A percentile compares a stretch with the other conserved stretches of the same genome.
phyloP scores from a whole-genome alignment of 2,888 invertebrate species.

The Hirtodrosophila duncani region DNA sequence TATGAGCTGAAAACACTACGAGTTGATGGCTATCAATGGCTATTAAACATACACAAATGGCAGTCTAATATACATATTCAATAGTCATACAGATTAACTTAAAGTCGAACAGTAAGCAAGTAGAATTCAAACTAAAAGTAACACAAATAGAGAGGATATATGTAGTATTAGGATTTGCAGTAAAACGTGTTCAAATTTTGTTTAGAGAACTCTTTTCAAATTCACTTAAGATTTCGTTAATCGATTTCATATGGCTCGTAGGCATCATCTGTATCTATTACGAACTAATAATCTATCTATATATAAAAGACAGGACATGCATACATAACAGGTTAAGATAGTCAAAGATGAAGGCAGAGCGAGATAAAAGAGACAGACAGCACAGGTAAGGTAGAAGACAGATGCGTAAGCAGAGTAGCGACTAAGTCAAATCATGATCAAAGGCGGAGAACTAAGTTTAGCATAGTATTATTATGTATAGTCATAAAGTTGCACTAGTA shows the following conservation, averaged over 20 bases:
- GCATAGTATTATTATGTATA: too few species aligned
- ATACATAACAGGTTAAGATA: slow-evolving; percentile 55
- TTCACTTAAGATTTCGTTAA: slow-evolving; percentile 40
- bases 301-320: slow-evolving; percentile 54
- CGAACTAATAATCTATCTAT: slow-evolving; percentile 34
- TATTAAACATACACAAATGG: too few species aligned
- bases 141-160: background rate
- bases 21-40: slow-evolving; percentile 11
- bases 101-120: slow-evolving; percentile 21
- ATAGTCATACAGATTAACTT: slow-evolving; percentile 22
- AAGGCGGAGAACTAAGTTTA: too few species aligned
- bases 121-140: slow-evolving; percentile 7
- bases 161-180: too few species aligned
- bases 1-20: slow-evolving; percentile 22
- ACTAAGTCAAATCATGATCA: too few species aligned
- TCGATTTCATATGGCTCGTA: slow-evolving; percentile 19
- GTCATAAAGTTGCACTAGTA: too few species aligned
- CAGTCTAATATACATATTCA: too few species aligned
- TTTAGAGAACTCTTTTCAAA: slow-evolving; percentile 67
- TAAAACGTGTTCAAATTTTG: slow-evolving; percentile 25
- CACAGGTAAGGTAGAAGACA: slow-evolving; percentile 15
- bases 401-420: too few species aligned
- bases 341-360: slow-evolving; percentile 34
- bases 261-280: slow-evolving; percentile 16
- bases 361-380: slow-evolving; percentile 35